Percentiles rank a stretch among this genome's conserved stretches.
phyloP scores from a whole-genome alignment of 1,140 invertebrate species.

The Bombus polaris region DNA sequence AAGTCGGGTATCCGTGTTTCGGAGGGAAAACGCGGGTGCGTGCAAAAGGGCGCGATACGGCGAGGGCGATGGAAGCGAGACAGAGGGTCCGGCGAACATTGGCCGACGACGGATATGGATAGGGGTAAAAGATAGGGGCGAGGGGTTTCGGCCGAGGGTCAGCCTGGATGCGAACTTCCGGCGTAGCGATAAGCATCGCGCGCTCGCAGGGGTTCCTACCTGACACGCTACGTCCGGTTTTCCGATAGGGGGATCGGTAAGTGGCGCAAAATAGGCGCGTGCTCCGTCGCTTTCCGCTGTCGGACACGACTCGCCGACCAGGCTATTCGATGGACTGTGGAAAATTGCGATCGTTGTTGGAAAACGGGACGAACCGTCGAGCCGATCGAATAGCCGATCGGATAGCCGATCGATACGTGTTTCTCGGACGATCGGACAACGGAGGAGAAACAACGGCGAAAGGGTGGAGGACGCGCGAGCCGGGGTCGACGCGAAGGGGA shows the following conservation, averaged over 20 bases:
- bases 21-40: not conserved
- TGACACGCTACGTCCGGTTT: slow-evolving; percentile 55
- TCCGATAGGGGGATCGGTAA: not conserved
- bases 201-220: slow-evolving; percentile 44
- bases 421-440: too few species aligned
- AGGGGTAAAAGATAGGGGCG: not conserved
- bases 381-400: too few species aligned
- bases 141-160: not conserved
- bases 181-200: slow-evolving; percentile 53
- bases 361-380: too few species aligned
- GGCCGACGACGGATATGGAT: too few species aligned
- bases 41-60: not conserved
- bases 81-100: not conserved
- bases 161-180: slow-evolving; percentile 33
- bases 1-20: slow-evolving; percentile 8
- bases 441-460: too few species aligned
- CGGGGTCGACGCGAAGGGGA: too few species aligned
- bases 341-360: too few species aligned
- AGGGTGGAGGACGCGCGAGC: too few species aligned
- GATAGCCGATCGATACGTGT: too few species aligned
- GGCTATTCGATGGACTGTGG: rapidly evolving
- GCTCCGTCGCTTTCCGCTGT: slow-evolving; percentile 1
- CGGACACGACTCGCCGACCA: rapidly evolving
- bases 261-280: slow-evolving; percentile 11
- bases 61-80: not conserved